Conservation (phyloP, 2,113 vertebrate species). For the Bagarius yarrelli region DNA sequence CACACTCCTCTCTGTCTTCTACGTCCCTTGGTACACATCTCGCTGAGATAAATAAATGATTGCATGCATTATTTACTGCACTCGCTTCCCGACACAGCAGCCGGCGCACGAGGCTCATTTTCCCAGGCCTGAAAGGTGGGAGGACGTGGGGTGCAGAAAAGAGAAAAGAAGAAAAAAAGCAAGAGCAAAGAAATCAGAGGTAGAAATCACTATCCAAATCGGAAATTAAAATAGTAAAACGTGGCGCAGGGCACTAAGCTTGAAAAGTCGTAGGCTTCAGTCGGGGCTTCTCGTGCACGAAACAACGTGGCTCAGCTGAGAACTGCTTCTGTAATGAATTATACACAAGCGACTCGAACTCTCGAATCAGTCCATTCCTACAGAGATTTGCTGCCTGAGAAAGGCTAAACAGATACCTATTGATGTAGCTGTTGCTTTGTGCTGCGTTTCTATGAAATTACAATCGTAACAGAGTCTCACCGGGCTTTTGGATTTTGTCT, state of each 20-base stretch:
- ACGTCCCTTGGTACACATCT: slow-evolving; percentile 49
- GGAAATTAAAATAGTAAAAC: too few species aligned
- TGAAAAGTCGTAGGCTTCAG: slow-evolving; percentile 8
- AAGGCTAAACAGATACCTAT: slow-evolving; percentile 54
- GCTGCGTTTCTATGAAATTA: slow-evolving; percentile 60
- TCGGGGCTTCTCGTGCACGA: slow-evolving; percentile 1
- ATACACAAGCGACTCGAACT: slow-evolving; percentile 22
- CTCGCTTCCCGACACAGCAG: slow-evolving; percentile 32
- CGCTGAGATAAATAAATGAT: slow-evolving; percentile 57
- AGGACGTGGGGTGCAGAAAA: background rate
- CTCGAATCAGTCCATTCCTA: slow-evolving; percentile 23
- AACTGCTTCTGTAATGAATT: slow-evolving; percentile 20
- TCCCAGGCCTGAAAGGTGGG: slow-evolving; percentile 34
- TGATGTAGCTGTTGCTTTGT: slow-evolving; percentile 57
- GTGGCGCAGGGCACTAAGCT: slow-evolving; percentile 33
- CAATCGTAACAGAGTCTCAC: slow-evolving; percentile 59
- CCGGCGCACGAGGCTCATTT: slow-evolving; percentile 38
- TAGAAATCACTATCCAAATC: slow-evolving; percentile 29
- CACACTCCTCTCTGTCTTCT: slow-evolving; percentile 36
- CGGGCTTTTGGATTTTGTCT: slow-evolving; percentile 34
- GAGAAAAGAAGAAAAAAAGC: background rate
- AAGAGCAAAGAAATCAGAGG: too few species aligned
- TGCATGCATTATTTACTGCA: slow-evolving; percentile 53
- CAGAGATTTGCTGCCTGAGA: slow-evolving; percentile 35
- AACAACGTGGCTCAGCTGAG: slow-evolving; percentile 18